Base-by-base conservation (phyloP, 2,797 vertebrate species). In the Pipistrellus pipistrellus region DNA sequence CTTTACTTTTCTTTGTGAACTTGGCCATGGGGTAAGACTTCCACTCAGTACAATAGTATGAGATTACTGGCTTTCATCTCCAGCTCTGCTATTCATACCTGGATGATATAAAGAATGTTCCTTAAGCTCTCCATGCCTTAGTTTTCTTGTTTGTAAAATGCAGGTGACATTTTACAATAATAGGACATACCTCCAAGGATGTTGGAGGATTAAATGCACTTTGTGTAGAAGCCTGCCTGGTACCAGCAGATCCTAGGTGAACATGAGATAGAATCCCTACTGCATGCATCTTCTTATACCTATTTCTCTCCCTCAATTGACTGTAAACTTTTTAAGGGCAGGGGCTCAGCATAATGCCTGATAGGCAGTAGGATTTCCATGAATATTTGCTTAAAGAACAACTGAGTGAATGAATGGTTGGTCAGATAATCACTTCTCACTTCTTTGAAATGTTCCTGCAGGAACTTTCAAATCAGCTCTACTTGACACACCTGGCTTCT, bases 401-500 rank as follows among this genome's bases (percentile, higher is more conserved):
- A 51, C 30, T 76, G 73, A 66, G 38, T 17, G 72, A 89, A 38
- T 81, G 27, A 84, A 88, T 68, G 23, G 8, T 25, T 59, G 18
- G 35, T n/a, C 44, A 30, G 27, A 21, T 23, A 20, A 84, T 46
- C 72, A 20, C 30, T 57, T 83, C 46, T 20, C 41, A 41, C 14
- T 62, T 83, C 51, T 76, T 85, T 80, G 30, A 35, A 53, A 68
- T 51, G 83, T 80, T 91, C 90, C 41, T 32, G 20, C 5, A 0
- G 83, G 85, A 93, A 90, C 88, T 95, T 94, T 88, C 88, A 84
- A 71, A n/a, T 69, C 25, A 44, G 8, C n/a, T 55, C 25, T 72
- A 53, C 75, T 8, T 14, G 44, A 9, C 2, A 48, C 3, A 78
- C 55, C 55, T 93, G 71, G 15, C 46, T 84, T 83, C 59, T 55